A percentile compares a stretch with the other conserved stretches of the same genome.
Evolutionary conservation across 2,797 vertebrate species (phyloP).

Genomic region (Argyrosomus regius): DNA sequence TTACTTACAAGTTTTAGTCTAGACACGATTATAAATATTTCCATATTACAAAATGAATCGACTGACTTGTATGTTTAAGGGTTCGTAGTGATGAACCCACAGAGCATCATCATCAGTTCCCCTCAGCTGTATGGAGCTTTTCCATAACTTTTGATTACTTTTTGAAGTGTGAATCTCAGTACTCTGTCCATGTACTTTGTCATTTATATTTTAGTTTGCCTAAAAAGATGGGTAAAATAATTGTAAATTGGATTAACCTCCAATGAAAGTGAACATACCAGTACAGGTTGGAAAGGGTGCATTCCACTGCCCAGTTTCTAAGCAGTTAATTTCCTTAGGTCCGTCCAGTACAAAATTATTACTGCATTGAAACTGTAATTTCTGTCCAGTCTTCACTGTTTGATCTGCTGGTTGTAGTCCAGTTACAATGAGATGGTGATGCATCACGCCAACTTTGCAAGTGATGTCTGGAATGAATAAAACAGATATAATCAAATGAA

Average conservation of each 20-base stretch:
- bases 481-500: not conserved
- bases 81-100: too few species aligned
- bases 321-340: slow-evolving; percentile 54
- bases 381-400: slow-evolving; percentile 48
- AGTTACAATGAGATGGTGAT: slow-evolving; percentile 16
- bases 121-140: too few species aligned
- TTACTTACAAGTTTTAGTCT: not conserved
- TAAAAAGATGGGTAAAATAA: not conserved
- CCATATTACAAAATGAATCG: too few species aligned
- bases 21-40: too few species aligned
- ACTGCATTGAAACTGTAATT: slow-evolving; percentile 62
- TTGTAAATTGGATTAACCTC: not conserved
- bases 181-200: not conserved
- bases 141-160: not conserved
- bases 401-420: slow-evolving; percentile 18
- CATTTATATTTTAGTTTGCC: not conserved
- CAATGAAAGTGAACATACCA: slow-evolving; percentile 44
- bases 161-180: not conserved
- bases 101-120: too few species aligned
- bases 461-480: slow-evolving; percentile 35
- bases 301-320: slow-evolving; percentile 69
- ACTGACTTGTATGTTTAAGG: too few species aligned
- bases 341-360: slow-evolving; percentile 7
- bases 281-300: slow-evolving; percentile 62
- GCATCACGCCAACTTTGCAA: slow-evolving; percentile 22